These are phyloP conservation scores for Campoletis sonorensis DNA, from an alignment of 1,140 invertebrate species.

Conservation along the genomic window DNA sequence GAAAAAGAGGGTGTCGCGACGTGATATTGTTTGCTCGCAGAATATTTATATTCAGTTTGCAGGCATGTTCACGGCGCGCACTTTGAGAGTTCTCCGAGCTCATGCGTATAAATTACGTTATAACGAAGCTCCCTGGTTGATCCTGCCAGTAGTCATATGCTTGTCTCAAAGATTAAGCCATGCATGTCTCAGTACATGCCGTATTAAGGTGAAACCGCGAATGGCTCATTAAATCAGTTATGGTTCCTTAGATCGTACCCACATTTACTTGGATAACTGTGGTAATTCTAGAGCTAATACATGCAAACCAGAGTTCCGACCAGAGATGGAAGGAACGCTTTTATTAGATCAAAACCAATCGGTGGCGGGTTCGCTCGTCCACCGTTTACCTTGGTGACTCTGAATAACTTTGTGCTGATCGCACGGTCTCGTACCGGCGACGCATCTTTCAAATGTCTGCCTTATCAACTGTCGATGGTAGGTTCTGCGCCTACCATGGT, in stretches of 20 bases:
- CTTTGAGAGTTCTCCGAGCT: too few relatives aligned
- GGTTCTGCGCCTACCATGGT: slow-evolving; percentile 86
- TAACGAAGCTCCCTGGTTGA: slow-evolving; percentile 79
- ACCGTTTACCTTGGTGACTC: slow-evolving; percentile 83
- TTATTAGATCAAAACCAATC: slow-evolving; percentile 86
- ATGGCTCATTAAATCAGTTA: slow-evolving; percentile 89
- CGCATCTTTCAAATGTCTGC: slow-evolving; percentile 89
- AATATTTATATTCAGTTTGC: too few relatives aligned
- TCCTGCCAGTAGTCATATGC: slow-evolving; percentile 87
- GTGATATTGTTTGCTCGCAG: too few relatives aligned
- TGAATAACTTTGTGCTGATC: slow-evolving; percentile 86
- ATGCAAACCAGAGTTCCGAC: slow-evolving; percentile 83
- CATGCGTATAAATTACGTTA: too few relatives aligned
- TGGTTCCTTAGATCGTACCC: slow-evolving; percentile 78
- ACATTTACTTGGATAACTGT: slow-evolving; percentile 91
- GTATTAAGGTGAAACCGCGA: too few relatives aligned
- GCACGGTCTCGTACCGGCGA: slow-evolving; percentile 84
- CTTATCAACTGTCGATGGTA: slow-evolving; percentile 92
- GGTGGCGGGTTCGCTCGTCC: slow-evolving; percentile 66
- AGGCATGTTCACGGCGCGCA: too few relatives aligned
- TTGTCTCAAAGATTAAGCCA: slow-evolving; percentile 89
- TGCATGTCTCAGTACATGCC: slow-evolving; percentile 87
- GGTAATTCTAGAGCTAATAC: slow-evolving; percentile 89
- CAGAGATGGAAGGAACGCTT: slow-evolving; percentile 83
- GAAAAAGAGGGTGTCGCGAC: too few relatives aligned